Base-by-base conservation (phyloP, 2,113 vertebrate species). In the Urocitellus parryii region DNA sequence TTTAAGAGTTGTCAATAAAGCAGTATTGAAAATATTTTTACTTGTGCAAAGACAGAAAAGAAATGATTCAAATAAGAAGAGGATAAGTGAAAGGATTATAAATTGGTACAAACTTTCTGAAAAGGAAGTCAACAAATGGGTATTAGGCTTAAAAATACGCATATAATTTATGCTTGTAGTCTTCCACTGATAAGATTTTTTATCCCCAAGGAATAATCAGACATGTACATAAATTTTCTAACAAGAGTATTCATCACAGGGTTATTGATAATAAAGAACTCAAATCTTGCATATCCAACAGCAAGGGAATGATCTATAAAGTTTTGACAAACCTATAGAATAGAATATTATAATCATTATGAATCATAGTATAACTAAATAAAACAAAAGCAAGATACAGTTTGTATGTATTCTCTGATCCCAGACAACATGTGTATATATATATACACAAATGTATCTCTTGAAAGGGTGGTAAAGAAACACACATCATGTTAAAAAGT, bases 51-150 rank as follows among this genome's bases (percentile, higher is more conserved):
- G n/a, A 68, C 87, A 9, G n/a, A 80, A 72, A 97, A 78, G 8
- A 51, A 51, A 80, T 68, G 24, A 53, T 94, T 92, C 79, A 94
- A 14, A 87, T 83, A 72, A 84, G 48, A 94, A 80, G 24, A 92
- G 48, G 29, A 8, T 85, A 78, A 29, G 4, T 94, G 8, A 18
- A 72, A 83, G 27, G 73, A 79, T 87, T 63, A 45, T 39, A 56
- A 45, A n/a, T 63, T 88, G 16, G 7, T 45, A 51, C 3, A 76
- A 14, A 8, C 24, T 74, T 81, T 95, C 25, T 79, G 58, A 48
- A 81, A 88, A 93, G 39, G 72, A 73, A 9, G 82, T 86, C 65
- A 27, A 37, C n/a, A 37, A 1, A 25, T 12, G 32, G 14, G 5
- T 92, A 9, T 70, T 78, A 56, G 73, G 0, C 85, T 80, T 84